phyloP scores from a whole-genome alignment of 2,113 vertebrate genomes.

The Anguilla japonica region DNA sequence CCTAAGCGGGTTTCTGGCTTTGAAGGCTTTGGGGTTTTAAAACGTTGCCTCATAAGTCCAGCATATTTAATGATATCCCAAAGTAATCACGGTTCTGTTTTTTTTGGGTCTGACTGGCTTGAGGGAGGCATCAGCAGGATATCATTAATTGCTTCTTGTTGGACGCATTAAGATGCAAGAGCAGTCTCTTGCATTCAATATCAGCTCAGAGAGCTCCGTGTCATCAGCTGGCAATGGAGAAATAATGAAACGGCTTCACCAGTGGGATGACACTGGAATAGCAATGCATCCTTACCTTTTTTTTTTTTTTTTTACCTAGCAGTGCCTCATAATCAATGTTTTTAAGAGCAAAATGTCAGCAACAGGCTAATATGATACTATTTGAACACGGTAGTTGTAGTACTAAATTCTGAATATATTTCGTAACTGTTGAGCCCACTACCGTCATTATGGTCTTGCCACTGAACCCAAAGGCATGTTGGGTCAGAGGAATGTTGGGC shows the following conservation, averaged over 20 bases:
- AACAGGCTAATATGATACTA: neutral
- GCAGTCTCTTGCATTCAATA: constrained; percentile 13
- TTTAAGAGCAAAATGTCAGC: neutral
- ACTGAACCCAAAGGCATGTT: too few relatives aligned
- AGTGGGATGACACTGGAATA: constrained; percentile 28
- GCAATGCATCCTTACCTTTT: constrained; percentile 26
- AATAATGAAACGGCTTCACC: constrained; percentile 38
- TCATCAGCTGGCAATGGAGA: constrained; percentile 24
- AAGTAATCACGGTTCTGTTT: constrained; percentile 12
- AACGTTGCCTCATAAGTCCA: constrained; percentile 10
- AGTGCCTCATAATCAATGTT: neutral
- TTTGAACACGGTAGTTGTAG: too few relatives aligned
- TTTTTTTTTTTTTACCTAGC: neutral
- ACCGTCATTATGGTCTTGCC: too few relatives aligned
- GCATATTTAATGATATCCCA: constrained; percentile 27
- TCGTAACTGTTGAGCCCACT: too few relatives aligned
- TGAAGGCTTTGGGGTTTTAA: constrained; percentile 8
- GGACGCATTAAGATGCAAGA: constrained; percentile 32
- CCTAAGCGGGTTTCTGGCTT: neutral
- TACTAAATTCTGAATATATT: too few relatives aligned
- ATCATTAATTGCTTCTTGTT: constrained; percentile 28
- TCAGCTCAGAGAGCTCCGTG: constrained; percentile 1
- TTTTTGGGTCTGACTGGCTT: neutral
- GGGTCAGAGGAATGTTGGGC: too few relatives aligned
- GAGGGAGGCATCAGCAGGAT: constrained; percentile 23